Conservation (phyloP, 1,140 invertebrate genomes). For the Neodiprion pinetum region DNA sequence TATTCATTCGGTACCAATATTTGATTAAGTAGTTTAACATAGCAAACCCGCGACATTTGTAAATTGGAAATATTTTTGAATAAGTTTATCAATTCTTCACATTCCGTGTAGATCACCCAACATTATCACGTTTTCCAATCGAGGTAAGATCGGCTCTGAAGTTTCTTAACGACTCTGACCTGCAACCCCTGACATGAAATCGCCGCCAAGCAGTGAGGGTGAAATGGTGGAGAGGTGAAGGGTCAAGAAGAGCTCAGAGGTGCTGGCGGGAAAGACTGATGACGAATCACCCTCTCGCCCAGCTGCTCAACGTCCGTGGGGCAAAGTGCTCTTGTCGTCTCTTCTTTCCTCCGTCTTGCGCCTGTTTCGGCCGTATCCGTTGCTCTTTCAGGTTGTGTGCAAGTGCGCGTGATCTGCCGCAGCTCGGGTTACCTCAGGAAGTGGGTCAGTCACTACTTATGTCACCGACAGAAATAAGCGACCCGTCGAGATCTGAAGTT, state of each 20-base stretch:
- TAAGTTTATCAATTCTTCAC: too few relatives aligned
- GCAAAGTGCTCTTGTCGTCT: not conserved
- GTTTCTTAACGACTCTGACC: not conserved
- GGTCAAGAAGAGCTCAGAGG: not conserved
- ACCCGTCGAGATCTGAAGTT: too few relatives aligned
- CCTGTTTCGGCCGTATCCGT: not conserved
- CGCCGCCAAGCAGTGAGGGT: too few relatives aligned
- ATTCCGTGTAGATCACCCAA: too few relatives aligned
- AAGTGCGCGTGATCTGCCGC: not conserved
- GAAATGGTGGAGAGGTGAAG: too few relatives aligned
- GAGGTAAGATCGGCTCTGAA: too few relatives aligned
- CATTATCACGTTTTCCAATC: too few relatives aligned
- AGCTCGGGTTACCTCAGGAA: constrained; percentile 13
- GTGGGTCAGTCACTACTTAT: constrained; percentile 32
- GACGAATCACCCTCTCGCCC: constrained; percentile 3
- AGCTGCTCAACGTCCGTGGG: not conserved
- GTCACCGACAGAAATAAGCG: constrained; percentile 33
- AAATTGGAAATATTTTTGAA: too few relatives aligned
- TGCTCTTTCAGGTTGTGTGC: not conserved
- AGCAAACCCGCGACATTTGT: too few relatives aligned
- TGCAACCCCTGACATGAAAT: not conserved
- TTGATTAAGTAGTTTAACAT: too few relatives aligned
- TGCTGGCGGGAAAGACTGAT: not conserved
- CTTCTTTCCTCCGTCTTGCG: not conserved
- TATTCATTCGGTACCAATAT: too few relatives aligned